These are phyloP conservation scores for Torymus auratus DNA, from an alignment of 2,888 invertebrate species.

Conservation along the genomic window DNA sequence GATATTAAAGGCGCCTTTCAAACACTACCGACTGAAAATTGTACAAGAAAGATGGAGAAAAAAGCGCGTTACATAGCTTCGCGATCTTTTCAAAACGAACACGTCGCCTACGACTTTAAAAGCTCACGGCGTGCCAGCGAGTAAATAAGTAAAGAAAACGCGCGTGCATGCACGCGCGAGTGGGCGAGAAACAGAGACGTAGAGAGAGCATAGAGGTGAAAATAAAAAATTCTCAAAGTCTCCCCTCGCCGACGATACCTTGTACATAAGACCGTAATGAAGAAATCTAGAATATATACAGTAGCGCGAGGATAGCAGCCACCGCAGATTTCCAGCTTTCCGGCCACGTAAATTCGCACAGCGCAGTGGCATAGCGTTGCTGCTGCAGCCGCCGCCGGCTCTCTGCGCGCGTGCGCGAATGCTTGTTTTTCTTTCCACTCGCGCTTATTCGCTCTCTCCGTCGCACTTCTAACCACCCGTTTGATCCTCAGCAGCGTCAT, in stretches of 20 bases:
- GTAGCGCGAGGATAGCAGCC: not conserved
- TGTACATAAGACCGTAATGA: slow-evolving; percentile 68
- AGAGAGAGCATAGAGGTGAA: not conserved
- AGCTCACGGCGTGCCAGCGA: too few species aligned
- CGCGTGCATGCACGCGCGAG: too few species aligned
- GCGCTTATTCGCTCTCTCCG: slow-evolving; percentile 12
- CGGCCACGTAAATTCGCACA: slow-evolving; percentile 65
- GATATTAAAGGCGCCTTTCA: too few species aligned
- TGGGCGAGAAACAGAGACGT: not conserved
- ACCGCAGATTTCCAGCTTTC: slow-evolving; percentile 66
- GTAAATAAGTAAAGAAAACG: not conserved
- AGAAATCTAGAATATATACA: slow-evolving; percentile 67
- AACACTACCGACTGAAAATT: too few species aligned
- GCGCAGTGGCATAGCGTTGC: too few species aligned
- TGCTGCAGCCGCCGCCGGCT: slow-evolving; percentile 52
- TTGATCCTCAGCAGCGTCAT: slow-evolving; percentile 41
- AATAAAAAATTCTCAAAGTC: slow-evolving; percentile 55
- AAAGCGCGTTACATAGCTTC: too few species aligned
- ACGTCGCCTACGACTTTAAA: too few species aligned
- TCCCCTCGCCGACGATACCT: slow-evolving; percentile 54
- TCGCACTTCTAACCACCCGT: slow-evolving; percentile 44
- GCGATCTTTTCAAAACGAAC: too few species aligned
- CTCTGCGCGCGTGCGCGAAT: slow-evolving; percentile 65
- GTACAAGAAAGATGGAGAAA: too few species aligned
- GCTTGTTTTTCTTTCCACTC: slow-evolving; percentile 43